phyloP scores from a whole-genome alignment of 30 jellyfish, hydroid and myxozoan species.

The Hydractinia symbiolongicarpus region DNA sequence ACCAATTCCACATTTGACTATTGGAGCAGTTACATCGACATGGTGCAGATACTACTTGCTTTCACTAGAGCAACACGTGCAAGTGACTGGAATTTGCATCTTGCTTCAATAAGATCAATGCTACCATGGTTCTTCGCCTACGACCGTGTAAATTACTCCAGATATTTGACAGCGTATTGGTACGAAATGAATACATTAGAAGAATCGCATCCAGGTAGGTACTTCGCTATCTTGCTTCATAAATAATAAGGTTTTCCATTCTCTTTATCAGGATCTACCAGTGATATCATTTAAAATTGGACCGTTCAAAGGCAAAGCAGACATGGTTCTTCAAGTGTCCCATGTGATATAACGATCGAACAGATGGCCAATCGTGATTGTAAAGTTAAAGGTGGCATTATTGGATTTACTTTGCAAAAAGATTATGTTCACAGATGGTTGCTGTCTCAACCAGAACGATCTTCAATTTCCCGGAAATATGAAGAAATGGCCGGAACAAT shows the following conservation, averaged over 20 bases:
- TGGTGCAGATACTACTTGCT: conserved; percentile 50
- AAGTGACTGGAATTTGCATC: conserved; percentile 54
- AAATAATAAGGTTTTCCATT: not conserved
- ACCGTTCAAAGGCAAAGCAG: conserved; percentile 51
- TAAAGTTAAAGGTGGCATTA: conserved; percentile 57
- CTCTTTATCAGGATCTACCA: conserved; percentile 30
- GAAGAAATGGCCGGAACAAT: conserved; percentile 45
- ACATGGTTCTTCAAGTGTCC: conserved; percentile 49
- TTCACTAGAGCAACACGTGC: conserved; percentile 55
- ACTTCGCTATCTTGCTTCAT: not conserved
- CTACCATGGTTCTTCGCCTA: conserved; percentile 69
- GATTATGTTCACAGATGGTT: conserved; percentile 60
- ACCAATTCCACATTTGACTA: conserved; percentile 39
- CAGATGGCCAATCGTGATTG: conserved; percentile 33
- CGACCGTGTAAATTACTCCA: conserved; percentile 57
- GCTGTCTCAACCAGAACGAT: conserved; percentile 45
- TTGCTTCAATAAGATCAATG: conserved; percentile 44
- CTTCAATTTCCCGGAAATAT: conserved; percentile 42
- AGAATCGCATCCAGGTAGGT: conserved; percentile 61
- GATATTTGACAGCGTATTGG: conserved; percentile 67
- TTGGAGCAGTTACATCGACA: conserved; percentile 50
- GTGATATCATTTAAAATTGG: conserved; percentile 34
- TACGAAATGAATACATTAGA: conserved; percentile 58
- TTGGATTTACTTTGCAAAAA: conserved; percentile 57
- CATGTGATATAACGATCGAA: conserved; percentile 47